Base-by-base conservation (phyloP, 2,113 vertebrate genomes). In the Potamarius usumacintae region DNA sequence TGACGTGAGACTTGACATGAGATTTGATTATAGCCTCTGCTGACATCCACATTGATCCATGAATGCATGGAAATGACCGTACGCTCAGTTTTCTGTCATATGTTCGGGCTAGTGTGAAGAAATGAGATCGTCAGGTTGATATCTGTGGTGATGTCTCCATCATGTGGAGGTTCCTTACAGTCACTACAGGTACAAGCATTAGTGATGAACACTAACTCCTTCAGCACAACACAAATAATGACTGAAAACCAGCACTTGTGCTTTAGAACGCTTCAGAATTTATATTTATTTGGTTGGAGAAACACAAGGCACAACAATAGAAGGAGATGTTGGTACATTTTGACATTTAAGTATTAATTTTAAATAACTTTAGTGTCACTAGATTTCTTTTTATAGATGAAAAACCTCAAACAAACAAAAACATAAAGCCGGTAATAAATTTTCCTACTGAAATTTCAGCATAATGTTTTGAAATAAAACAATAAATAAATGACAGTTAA, bases 101-200 rank as follows among this genome's bases (percentile, higher is more conserved):
- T 42, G 42, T 42, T 42, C 4, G 4, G 42, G 42, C 42, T 42
- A 4, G 42, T 4, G n/a, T 60, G 55, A 58, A 27, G 42, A 48
- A 48, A 76, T 57, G 11, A 57, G 30, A 7, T 20, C 7, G 30
- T 60, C 27, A 60, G 57, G 14, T 11, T 81, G n/a, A 65, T 67
- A 82, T 67, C 42, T 83, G 25, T 63, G 34, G 42, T 27, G 50
- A 65, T 83, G 81, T 65, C 81, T 65, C 81, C 60, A 62, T 83
- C 81, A 63, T 63, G 81, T 83, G 81, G 81, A 52, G 22, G 22
- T 77, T 77, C 22, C 72, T 50, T 52, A 53, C 5, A n/a, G 42
- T 12, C 12, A 77, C 34, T 74, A 50, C 18, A 48, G 18, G 18
- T 74, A 8, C 71, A 48, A 48, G 71, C 71, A 9, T 50, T 74